These are phyloP conservation scores for Oegoconia quadripuncta DNA, from an alignment of 2,888 invertebrate genomes.

Conservation along the genomic window DNA sequence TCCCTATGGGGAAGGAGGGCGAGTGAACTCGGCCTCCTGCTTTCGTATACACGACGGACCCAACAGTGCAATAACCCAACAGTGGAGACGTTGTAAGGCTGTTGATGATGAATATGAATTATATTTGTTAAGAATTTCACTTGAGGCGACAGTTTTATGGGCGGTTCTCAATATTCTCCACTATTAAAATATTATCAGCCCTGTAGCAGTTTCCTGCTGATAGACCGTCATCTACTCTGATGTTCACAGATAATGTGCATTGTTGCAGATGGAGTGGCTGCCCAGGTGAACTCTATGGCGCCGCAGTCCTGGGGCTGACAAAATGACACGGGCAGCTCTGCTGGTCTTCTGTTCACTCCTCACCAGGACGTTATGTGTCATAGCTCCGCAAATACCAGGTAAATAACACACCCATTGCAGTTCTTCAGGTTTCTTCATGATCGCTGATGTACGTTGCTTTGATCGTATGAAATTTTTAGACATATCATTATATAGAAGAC, in stretches of 20 bases:
- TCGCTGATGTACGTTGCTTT: too few relatives aligned
- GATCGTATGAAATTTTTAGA: too few relatives aligned
- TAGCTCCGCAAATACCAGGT: conserved; percentile 70
- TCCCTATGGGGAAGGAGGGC: too few relatives aligned
- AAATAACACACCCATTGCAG: conserved; percentile 1
- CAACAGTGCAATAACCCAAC: neutral
- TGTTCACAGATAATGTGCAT: conserved; percentile 1
- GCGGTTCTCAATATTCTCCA: too few relatives aligned
- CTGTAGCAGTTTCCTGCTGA: neutral
- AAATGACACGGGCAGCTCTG: conserved; percentile 62
- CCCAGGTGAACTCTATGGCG: conserved; percentile 64
- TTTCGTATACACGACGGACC: neutral
- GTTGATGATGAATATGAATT: neutral
- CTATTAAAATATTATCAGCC: too few relatives aligned
- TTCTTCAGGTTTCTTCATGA: too few relatives aligned
- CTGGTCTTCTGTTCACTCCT: conserved; percentile 66
- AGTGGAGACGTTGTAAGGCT: neutral
- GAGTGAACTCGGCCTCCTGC: too few relatives aligned
- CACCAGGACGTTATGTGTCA: conserved; percentile 63
- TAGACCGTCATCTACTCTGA: neutral
- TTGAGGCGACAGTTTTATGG: too few relatives aligned
- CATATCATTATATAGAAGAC: too few relatives aligned
- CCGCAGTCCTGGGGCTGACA: conserved; percentile 51
- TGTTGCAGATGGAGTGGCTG: conserved; percentile 43
- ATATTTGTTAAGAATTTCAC: too few relatives aligned